A percentile compares a stretch with the other conserved stretches of the same genome.
phyloP scores from a whole-genome alignment of 2,888 invertebrate species.

The Drosophila antonietae region DNA sequence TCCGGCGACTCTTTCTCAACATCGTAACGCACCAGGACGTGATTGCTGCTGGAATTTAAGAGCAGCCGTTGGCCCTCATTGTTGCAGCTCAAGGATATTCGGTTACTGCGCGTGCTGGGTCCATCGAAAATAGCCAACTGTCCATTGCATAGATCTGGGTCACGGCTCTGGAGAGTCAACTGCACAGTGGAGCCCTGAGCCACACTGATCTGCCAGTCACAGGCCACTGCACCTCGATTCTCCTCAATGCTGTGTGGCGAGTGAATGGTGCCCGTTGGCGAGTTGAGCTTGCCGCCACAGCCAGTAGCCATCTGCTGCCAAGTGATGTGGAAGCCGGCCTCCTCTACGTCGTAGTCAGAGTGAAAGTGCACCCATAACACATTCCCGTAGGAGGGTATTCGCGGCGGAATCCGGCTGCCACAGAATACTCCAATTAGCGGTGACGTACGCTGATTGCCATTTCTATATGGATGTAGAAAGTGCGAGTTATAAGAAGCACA shows the following conservation, averaged over 20 bases:
- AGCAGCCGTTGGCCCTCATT: background rate
- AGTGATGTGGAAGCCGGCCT: constrained; percentile 89
- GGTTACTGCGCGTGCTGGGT: constrained; percentile 44
- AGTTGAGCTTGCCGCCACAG: constrained; percentile 92
- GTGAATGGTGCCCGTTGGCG: constrained; percentile 90
- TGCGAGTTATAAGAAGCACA: no score
- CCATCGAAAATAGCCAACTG: constrained; percentile 85
- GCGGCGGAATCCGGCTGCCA: constrained; percentile 87
- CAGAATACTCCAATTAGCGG: constrained; percentile 93
- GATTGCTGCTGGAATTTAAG: constrained; percentile 71
- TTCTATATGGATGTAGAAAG: constrained; percentile 85
- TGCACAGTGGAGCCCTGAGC: constrained; percentile 88
- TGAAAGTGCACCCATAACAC: constrained; percentile 90
- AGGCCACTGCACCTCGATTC: constrained; percentile 89
- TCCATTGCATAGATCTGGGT: constrained; percentile 85
- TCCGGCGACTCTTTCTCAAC: constrained; percentile 41
- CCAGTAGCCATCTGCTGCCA: constrained; percentile 89
- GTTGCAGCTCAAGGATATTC: constrained; percentile 66
- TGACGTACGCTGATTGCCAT: constrained; percentile 90
- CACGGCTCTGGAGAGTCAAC: constrained; percentile 87
- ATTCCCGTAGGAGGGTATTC: constrained; percentile 91
- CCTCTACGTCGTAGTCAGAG: constrained; percentile 88
- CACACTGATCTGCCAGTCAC: constrained; percentile 92
- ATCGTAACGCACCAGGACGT: constrained; percentile 75
- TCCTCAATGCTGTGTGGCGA: constrained; percentile 91